Conservation (phyloP, 1,140 invertebrate species). For the Drosophila littoralis region DNA sequence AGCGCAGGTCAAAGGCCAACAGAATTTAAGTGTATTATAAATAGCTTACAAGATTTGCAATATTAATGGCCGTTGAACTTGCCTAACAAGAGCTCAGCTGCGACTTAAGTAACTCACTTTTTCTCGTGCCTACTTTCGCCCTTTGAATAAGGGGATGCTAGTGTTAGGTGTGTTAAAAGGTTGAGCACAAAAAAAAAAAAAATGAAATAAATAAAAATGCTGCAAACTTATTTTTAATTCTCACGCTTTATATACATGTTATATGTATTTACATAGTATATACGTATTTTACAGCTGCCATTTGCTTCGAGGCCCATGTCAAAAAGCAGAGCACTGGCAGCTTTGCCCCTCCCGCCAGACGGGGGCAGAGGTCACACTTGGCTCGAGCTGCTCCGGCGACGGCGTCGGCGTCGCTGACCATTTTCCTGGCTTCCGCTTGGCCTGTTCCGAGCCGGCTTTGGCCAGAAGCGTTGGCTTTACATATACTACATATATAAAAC, state of each 20-base stretch:
- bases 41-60: slow-evolving; percentile 1
- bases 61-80: slow-evolving; percentile 9
- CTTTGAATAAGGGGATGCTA: slow-evolving; percentile 1
- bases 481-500: slow-evolving; percentile 47
- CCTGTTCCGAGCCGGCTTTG: slow-evolving; percentile 19
- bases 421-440: slow-evolving; percentile 69
- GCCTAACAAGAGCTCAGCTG: neutral
- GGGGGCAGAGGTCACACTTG: slow-evolving; percentile 36
- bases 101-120: slow-evolving; percentile 12
- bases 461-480: neutral
- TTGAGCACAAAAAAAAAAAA: neutral
- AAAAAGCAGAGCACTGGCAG: slow-evolving; percentile 44
- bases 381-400: slow-evolving; percentile 20
- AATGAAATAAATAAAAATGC: slow-evolving; percentile 8
- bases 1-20: neutral
- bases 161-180: slow-evolving; percentile 13
- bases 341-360: neutral
- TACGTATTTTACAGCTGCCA: slow-evolving; percentile 52
- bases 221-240: slow-evolving; percentile 78
- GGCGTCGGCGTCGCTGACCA: slow-evolving; percentile 60
- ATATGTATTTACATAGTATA: neutral
- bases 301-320: slow-evolving; percentile 65
- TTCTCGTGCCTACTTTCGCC: neutral
- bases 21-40: neutral
- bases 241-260: slow-evolving; percentile 47